Evolutionary conservation across 2,797 vertebrate genomes (phyloP), one percentile per base, ranked within the genome.

Genomic region (Ceryle rudis): DNA sequence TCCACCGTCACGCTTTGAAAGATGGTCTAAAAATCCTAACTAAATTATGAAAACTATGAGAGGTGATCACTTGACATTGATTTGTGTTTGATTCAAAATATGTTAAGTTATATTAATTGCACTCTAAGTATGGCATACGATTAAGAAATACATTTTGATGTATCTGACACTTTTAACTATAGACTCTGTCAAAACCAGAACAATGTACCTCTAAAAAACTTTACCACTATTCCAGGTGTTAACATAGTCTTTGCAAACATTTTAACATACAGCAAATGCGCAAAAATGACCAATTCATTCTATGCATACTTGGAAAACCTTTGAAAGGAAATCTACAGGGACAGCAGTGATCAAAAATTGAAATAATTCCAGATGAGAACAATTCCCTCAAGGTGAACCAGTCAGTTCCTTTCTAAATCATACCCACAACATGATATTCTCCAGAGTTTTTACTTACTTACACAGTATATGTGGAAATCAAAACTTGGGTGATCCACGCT

Each of bases 11-110:
- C 0, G 1, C 33, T 77, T 46, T 31, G n/a, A 11, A 37, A 66
- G 31, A 1, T 13, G 26, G 7, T 29, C 20, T 46, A 14, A 55
- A 41, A 3, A n/a, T 2, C 1, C 18, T 58, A 49, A 69, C 1
- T 33, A 41, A 90, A 31, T 17, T 21, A 75, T 8, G 51, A 55
- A 73, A 89, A 70, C 46, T 4, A 22, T 0, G 5, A 14, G 7
- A 75, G 33, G 7, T 10, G n/a, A 71, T 51, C 25, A 41, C 17
- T 65, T 84, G 78, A 28, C 29, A 57, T 3, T 58, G 26, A 61
- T 55, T 60, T 41, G 46, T 37, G n/a, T 42, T 85, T 73, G 29
- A 65, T 29, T 51, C 28, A 39, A 55, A 35, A 46, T 19, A 49
- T 3, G 42, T 6, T 7, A 6, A 9, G 28, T 9, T 7, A 17